These are phyloP conservation scores for Lytechinus variegatus DNA, from an alignment of 35 echinoderm and acorn worm species.

Conservation along the genomic window DNA sequence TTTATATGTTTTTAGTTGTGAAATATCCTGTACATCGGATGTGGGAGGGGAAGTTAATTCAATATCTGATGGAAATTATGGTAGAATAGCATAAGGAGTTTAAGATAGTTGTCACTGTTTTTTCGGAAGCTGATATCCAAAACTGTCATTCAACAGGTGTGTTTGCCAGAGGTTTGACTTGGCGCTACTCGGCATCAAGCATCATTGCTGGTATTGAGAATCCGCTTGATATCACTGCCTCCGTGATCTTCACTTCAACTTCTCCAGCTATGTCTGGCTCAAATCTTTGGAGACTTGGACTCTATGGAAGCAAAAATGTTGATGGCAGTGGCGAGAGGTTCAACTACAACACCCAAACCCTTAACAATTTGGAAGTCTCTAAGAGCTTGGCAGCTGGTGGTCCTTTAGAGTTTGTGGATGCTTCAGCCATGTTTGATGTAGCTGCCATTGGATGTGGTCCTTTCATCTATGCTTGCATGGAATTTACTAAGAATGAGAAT, in stretches of 20 bases:
- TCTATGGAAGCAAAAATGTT: constrained; percentile 74
- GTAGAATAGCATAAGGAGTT: background rate
- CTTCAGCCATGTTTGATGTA: constrained; percentile 79
- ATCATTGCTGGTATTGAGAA: constrained; percentile 82
- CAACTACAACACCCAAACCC: constrained; percentile 59
- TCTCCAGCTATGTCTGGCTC: constrained; percentile 55
- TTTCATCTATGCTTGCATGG: constrained; percentile 85
- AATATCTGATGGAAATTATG: too few relatives aligned
- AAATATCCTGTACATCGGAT: too few relatives aligned
- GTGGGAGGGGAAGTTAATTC: too few relatives aligned
- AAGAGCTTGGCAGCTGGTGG: constrained; percentile 32
- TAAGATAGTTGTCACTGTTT: background rate
- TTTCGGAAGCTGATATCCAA: background rate
- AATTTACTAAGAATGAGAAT: constrained; percentile 77
- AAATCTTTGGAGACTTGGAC: constrained; percentile 72
- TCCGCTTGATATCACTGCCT: constrained; percentile 59
- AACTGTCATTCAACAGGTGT: constrained; percentile 69
- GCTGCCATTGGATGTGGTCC: constrained; percentile 86
- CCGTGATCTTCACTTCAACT: constrained; percentile 50
- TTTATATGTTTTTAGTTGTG: too few relatives aligned
- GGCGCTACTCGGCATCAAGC: constrained; percentile 60
- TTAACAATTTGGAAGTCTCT: constrained; percentile 58
- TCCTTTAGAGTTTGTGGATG: constrained; percentile 51
- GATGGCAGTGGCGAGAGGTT: constrained; percentile 73
- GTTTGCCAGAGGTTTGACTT: constrained; percentile 64